Conservation (phyloP, 2,113 vertebrate genomes). For the Lepisosteus oculatus region DNA sequence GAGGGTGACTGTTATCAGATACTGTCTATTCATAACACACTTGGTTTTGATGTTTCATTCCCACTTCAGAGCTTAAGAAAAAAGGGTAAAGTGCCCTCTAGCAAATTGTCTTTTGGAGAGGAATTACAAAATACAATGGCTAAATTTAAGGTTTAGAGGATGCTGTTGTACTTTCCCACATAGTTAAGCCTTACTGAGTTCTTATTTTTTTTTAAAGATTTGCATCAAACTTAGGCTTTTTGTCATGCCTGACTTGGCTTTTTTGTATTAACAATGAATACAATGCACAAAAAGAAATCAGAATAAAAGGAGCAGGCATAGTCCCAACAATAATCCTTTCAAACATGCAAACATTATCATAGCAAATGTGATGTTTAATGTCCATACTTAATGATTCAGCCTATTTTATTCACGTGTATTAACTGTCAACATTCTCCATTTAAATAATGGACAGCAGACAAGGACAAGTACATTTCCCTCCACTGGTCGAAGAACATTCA, state of each 20-base stretch:
- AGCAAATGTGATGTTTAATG: neutral
- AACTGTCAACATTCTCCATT: too few relatives aligned
- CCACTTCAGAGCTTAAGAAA: too few relatives aligned
- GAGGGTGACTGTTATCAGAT: neutral
- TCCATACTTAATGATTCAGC: constrained; percentile 2
- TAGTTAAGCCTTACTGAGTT: neutral
- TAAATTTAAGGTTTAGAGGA: neutral
- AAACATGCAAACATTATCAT: neutral
- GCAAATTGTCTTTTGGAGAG: neutral
- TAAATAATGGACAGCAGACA: too few relatives aligned
- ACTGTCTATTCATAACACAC: too few relatives aligned
- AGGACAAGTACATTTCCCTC: too few relatives aligned
- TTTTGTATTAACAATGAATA: neutral
- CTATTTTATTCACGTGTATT: neutral
- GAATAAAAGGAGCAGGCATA: too few relatives aligned
- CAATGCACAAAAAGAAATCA: neutral
- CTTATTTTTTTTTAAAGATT: neutral
- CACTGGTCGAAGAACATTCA: neutral
- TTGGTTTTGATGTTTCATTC: too few relatives aligned
- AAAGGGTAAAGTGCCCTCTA: neutral
- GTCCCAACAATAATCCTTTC: neutral
- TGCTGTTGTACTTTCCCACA: neutral
- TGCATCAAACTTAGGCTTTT: neutral
- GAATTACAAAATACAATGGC: neutral
- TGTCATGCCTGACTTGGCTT: neutral